Base-by-base conservation (phyloP, 2,797 vertebrate species). In the Propithecus deckenii region DNA sequence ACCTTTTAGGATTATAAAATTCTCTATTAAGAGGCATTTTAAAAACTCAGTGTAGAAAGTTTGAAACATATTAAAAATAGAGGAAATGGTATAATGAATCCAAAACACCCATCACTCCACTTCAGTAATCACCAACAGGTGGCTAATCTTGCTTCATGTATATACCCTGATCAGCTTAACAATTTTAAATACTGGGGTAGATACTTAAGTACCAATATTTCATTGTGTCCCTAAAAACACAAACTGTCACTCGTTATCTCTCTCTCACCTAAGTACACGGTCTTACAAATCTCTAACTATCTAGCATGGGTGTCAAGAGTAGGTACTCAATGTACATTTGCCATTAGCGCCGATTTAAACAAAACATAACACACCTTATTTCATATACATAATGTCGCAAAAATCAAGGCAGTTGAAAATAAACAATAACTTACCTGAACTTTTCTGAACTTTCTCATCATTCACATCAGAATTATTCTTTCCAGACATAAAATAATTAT, bases 391-490 rank as follows among this genome's bases (percentile, higher is more conserved):
- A 93, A 86, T 32, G 23, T 41, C 48, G 85, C 20, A 92, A 94
- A 95, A 95, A 93, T 61, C 25, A 96, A 97, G 57, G 95, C 1
- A 69, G 5, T 4, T 85, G 48, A 88, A 94, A 89, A 80, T 35
- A 38, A 38, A 38, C 38, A 95, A 57, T 94, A 93, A 50, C 65
- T 94, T 98, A 99, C 99, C 98, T 98, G 97, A 97, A 93, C 13
- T 94, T 72, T 22, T 10, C 65, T 17, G 22, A 86, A 74, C 80
- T 67, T 96, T 55, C 15, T 88, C 28, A 32, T 97, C 81, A 95
- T 5, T 20, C 55, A 43, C 28, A 63, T 81, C 67, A 72, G n/a
- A 80, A 61, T 84, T 78, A 17, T 63, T 75, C 23, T n/a, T 65
- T 93, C 8, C 35, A 41, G 89, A 93, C 59, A 2, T 2, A 22